Percentiles rank a stretch among this genome's conserved stretches.
Evolutionary conservation across 2,888 invertebrate genomes (phyloP).

Genomic region (Leptinotarsa rubiginosa): DNA sequence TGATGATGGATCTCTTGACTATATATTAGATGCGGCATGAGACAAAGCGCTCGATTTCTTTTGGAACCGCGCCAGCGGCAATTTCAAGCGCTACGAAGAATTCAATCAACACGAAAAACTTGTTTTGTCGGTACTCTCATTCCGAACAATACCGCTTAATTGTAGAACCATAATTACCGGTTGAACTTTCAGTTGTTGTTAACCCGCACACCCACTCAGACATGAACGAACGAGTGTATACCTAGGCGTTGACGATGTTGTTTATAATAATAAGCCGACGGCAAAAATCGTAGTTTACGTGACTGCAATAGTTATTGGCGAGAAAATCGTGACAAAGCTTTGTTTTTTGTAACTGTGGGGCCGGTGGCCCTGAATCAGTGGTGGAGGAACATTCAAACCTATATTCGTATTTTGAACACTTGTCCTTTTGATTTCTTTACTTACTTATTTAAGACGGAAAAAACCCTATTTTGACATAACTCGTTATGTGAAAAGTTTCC

Average conservation of each 20-base stretch:
- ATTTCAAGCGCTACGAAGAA: slow-evolving; percentile 33
- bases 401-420: too few species aligned
- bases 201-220: slow-evolving; percentile 42
- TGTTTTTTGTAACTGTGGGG: not conserved
- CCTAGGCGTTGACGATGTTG: slow-evolving; percentile 18
- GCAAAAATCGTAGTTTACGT: slow-evolving; percentile 22
- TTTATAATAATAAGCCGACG: slow-evolving; percentile 13
- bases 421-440: too few species aligned
- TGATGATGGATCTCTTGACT: not conserved
- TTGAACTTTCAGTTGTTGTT: slow-evolving; percentile 42
- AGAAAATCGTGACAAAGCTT: slow-evolving; percentile 12
- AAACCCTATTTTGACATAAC: too few species aligned
- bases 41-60: not conserved
- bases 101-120: slow-evolving; percentile 37
- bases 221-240: slow-evolving; percentile 12
- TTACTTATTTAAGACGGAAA: too few species aligned
- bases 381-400: not conserved
- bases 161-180: slow-evolving; percentile 38
- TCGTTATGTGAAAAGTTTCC: too few species aligned
- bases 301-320: slow-evolving; percentile 8
- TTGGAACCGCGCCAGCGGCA: slow-evolving; percentile 3
- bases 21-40: not conserved
- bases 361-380: not conserved
- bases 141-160: slow-evolving; percentile 24
- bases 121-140: slow-evolving; percentile 30